Evolutionary conservation across 2,113 vertebrate species (phyloP), one percentile per base, ranked within the genome.

Genomic region (Stomatorhinus ivindoensis): DNA sequence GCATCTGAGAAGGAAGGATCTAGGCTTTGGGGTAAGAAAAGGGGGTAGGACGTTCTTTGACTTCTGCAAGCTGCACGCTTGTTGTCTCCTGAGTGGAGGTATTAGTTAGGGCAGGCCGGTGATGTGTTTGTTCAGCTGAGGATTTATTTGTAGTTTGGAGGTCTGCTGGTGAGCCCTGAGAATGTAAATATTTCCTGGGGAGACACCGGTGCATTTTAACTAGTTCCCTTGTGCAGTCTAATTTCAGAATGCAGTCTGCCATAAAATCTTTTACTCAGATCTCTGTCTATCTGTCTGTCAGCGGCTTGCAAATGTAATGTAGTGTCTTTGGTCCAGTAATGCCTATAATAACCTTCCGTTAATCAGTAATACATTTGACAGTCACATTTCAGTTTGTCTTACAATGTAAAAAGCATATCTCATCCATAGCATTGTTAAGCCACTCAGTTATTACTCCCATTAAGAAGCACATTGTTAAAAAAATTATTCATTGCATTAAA

Each of bases 1-100:
- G 94, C 93, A 94, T 94, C 90, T 93, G 93, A 89, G 73, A 93
- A 90, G 93, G 92, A 90, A 73, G 35, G 89, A 88, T 88, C 80
- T 88, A 82, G 91, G 89, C 90, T 89, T 91, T 76, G 90, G 91
- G 91, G 90, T 88, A 85, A 89, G 87, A 80, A 80, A 48, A 82
- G 89, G 89, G 87, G 91, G 42, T 4, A 44, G 27, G 47, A 46
- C 89, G 24, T 0, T 51, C n/a, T 51, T 31, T 27, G 44, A 19
- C 39, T 48, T 85, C 83, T 50, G 44, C 47, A 15, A 31, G 83
- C 24, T n/a, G 24, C 83, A 13, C n/a, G 0, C 0, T 85, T 31
- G 13, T 46, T 31, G 24, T 86, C n/a, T 50, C 44, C 44, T 7
- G 89, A 53, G 53, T 51, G 17, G 47, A 69, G 21, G 51, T 27